Base-by-base conservation (phyloP, 2,888 invertebrate genomes). In the Pollenia labialis region DNA sequence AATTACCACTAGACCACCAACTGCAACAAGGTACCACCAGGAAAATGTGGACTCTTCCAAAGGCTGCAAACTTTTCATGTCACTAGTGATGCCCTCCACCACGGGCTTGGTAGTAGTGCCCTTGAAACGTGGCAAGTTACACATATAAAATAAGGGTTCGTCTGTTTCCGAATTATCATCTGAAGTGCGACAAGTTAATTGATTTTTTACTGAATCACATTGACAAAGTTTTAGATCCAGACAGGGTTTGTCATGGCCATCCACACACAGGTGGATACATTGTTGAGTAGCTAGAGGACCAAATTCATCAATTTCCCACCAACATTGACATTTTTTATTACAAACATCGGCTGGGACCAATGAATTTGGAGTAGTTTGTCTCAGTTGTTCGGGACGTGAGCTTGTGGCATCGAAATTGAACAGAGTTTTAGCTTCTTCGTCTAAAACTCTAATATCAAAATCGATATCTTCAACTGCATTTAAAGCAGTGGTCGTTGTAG, bases 241-340 rank as follows among this genome's bases (percentile, higher is more conserved):
- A 68, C 92, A 91, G 0, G 91, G 89, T 7, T 88, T 42, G 44
- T 91, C 91, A 44, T 60, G 68, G 0, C 52, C 85, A 81, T 91
- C 90, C 8, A 44, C 50, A 66, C 92, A 91, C 1, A 89, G 32
- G 12, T 88, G 81, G 0, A 42, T 40, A 18, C 91, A 91, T 18
- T 89, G 84, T 23, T 14, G n/a, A 0, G 60, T 12, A 8, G 14
- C 14, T 11, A 81, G n/a, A 0, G 71, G 7, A 58, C 66, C 60
- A 71, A 58, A 11, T 72, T 83, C 83, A 64, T 88, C 88, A 66
- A 80, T 62, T 32, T 84, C 77, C 23, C 80, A 66, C 87, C 88
- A 87, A 16, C 88, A 88, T 40, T 62, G 56, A 44, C 88, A 85
- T 0, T 32, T 40, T 1, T 54, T 50, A 11, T 54, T 23, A 44